These are phyloP conservation scores for Eulacestoma nigropectus DNA, from an alignment of 2,113 vertebrate genomes.

Conservation along the genomic window DNA sequence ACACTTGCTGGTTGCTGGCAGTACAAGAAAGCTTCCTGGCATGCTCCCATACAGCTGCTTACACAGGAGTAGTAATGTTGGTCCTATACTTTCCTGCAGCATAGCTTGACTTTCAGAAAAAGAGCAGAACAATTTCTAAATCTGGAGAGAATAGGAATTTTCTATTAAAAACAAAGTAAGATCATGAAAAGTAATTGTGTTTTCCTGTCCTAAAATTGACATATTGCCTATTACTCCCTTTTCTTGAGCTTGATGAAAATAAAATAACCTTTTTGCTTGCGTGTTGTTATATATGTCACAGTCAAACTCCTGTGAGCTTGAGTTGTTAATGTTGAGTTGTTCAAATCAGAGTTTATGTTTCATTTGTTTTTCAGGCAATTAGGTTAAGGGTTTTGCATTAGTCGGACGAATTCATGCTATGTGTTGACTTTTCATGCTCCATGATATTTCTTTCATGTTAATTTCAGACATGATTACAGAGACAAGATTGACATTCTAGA, in stretches of 20 bases:
- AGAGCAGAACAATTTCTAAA: not conserved
- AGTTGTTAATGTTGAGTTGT: not conserved
- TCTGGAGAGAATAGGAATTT: not conserved
- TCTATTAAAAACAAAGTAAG: not conserved
- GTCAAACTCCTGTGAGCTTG: not conserved
- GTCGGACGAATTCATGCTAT: not conserved
- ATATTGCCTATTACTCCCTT: not conserved
- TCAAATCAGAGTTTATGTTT: not conserved
- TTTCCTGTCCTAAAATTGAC: not conserved
- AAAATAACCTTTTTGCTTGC: not conserved
- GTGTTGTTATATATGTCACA: not conserved
- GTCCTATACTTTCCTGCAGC: not conserved
- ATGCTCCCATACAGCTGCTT: not conserved
- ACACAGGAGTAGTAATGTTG: not conserved
- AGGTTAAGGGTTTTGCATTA: not conserved
- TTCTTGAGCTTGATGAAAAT: not conserved
- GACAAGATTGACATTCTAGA: not conserved
- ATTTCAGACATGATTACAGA: not conserved
- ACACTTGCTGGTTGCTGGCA: not conserved
- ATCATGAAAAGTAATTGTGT: not conserved
- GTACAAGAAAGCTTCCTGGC: not conserved
- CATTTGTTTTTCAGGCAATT: not conserved
- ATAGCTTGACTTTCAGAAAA: not conserved
- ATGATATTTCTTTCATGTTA: not conserved
- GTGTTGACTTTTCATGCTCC: not conserved